Evolutionary conservation across 2,888 invertebrate species (phyloP).

Genomic region (Hyposoter didymator): DNA sequence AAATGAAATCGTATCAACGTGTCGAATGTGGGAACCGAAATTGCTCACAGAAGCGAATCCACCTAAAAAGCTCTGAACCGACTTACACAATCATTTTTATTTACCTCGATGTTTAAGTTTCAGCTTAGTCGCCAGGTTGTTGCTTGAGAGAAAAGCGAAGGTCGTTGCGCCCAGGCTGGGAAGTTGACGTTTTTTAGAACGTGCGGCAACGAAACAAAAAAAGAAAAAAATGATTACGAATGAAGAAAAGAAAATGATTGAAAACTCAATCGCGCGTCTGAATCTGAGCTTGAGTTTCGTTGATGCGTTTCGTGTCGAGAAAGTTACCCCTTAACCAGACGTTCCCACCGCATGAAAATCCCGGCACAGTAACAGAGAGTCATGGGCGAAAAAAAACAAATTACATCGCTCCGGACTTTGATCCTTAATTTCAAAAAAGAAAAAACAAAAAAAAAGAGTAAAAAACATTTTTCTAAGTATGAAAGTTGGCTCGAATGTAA

Average conservation of each 20-base stretch:
- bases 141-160: background rate
- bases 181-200: background rate
- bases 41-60: no score
- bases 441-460: background rate
- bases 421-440: slow-evolving; percentile 13
- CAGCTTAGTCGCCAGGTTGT: background rate
- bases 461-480: background rate
- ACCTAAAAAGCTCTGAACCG: background rate
- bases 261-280: background rate
- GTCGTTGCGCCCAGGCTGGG: background rate
- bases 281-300: background rate
- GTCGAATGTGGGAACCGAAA: no score
- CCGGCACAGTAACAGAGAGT: slow-evolving; percentile 26
- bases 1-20: background rate
- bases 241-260: background rate
- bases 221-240: background rate
- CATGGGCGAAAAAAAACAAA: slow-evolving; percentile 14
- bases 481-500: background rate
- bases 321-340: slow-evolving; percentile 21
- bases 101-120: background rate
- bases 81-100: background rate
- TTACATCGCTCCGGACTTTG: slow-evolving; percentile 42
- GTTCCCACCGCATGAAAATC: slow-evolving; percentile 58
- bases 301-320: background rate
- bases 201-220: background rate